These are phyloP conservation scores for Agrochola lota DNA, from an alignment of 2,888 invertebrate genomes.

Conservation along the genomic window DNA sequence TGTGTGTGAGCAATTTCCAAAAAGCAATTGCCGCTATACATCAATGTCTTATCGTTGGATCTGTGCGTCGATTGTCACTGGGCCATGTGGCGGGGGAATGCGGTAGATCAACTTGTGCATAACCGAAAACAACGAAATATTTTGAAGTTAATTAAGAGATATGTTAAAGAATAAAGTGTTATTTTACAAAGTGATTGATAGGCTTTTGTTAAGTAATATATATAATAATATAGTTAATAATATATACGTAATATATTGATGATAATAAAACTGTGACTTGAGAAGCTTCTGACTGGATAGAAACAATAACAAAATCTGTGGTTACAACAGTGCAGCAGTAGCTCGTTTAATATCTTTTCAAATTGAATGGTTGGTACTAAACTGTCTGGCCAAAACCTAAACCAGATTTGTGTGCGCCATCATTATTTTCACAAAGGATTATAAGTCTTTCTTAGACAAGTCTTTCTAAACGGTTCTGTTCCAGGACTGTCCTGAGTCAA, in stretches of 20 bases:
- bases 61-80: conserved; percentile 81
- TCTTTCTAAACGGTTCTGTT: not conserved
- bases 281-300: not conserved
- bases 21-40: conserved; percentile 85
- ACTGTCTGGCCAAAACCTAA: not conserved
- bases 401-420: not conserved
- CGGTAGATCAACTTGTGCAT: conserved; percentile 30
- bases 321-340: too few species aligned
- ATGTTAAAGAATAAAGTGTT: not conserved
- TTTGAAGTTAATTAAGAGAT: not conserved
- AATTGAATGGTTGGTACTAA: too few species aligned
- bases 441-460: not conserved
- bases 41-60: conserved; percentile 86
- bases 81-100: conserved; percentile 3
- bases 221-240: too few species aligned
- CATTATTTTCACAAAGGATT: not conserved
- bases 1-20: conserved; percentile 84
- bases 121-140: not conserved
- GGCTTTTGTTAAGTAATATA: not conserved
- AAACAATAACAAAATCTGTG: too few species aligned
- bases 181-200: not conserved
- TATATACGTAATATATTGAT: too few species aligned
- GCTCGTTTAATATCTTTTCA: too few species aligned
- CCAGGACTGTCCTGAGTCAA: not conserved
- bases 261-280: too few species aligned